Base-by-base conservation (phyloP, 2,113 vertebrate genomes). In the Nothobranchius kuhntae region DNA sequence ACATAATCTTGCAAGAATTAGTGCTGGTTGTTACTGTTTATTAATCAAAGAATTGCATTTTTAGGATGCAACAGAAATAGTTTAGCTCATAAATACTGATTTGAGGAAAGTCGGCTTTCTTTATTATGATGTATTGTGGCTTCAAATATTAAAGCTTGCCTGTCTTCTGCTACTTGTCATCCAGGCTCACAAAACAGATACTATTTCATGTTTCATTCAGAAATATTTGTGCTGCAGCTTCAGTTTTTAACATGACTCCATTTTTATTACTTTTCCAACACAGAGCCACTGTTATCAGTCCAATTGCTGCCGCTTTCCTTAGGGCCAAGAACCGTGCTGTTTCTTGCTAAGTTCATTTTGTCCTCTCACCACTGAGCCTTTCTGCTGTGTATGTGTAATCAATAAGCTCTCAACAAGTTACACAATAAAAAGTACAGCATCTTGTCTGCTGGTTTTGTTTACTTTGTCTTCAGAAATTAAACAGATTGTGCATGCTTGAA, bases 371-470 rank as follows among this genome's bases (percentile, higher is more conserved):
- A 58, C 59, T 69, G 61, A 85, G 78, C 83, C 68, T 81, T 61
- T 86, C 62, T 73, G 66, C n/a, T 85, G 63, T 87, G 71, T 86
- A 75, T 78, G 58, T 83, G 76, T 76, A 68, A 82, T 86, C 60
- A 53, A 83, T 77, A 78, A 79, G 65, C 65, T 87, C 79, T 82
- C 56, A 14, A 77, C 64, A 73, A 86, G 59, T 65, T 86, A 80
- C 68, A 82, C 66, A 89, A 88, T 89, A 90, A 90, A 90, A 82
- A 76, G 10, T 82, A 44, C 73, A 71, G 75, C 76, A 86, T 77
- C 40, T 64, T 71, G 57, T 52, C 14, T 3, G 11, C 53, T 51
- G 40, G 21, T 68, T 67, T 26, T 72, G 24, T 75, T 44, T 55
- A 12, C 15, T 51, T 51, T 63, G 54, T 44, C 11, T 35, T 62